These are phyloP conservation scores for Thaumetopoea pityocampa DNA, from an alignment of 1,140 invertebrate species.

Conservation along the genomic window DNA sequence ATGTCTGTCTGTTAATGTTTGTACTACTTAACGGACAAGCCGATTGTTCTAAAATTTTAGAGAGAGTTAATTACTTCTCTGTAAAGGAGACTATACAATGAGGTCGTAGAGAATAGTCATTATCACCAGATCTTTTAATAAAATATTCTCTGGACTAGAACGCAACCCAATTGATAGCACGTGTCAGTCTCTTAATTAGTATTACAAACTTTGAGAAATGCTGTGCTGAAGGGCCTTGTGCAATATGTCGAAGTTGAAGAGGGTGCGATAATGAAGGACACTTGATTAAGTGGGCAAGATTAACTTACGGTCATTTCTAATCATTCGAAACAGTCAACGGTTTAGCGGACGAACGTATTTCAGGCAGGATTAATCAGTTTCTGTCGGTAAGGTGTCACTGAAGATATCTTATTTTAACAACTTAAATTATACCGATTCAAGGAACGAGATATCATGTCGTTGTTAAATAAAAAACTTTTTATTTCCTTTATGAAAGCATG, in stretches of 20 bases:
- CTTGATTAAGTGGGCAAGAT: slow-evolving; percentile 28
- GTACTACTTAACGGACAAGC: too few species aligned
- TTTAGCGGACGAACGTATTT: neutral
- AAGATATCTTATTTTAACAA: too few species aligned
- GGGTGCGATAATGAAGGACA: slow-evolving; percentile 31
- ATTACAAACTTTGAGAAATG: slow-evolving; percentile 35
- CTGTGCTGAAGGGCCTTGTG: slow-evolving; percentile 19
- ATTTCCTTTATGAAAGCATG: too few species aligned
- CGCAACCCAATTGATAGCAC: slow-evolving; percentile 7
- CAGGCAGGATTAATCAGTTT: neutral
- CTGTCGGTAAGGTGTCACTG: too few species aligned
- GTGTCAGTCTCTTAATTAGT: slow-evolving; percentile 32
- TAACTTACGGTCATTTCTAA: slow-evolving; percentile 16
- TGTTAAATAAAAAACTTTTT: too few species aligned
- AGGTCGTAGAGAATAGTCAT: neutral
- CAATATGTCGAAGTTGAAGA: slow-evolving; percentile 28
- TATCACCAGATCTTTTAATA: neutral
- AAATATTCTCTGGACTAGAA: neutral
- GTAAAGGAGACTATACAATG: too few species aligned
- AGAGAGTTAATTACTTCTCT: too few species aligned
- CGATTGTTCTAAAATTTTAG: too few species aligned
- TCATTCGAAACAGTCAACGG: slow-evolving; percentile 6
- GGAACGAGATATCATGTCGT: too few species aligned
- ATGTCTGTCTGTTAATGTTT: too few species aligned
- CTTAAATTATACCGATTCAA: too few species aligned